Evolutionary conservation across 2,113 vertebrate genomes (phyloP).

Genomic region (Thermophis baileyi): DNA sequence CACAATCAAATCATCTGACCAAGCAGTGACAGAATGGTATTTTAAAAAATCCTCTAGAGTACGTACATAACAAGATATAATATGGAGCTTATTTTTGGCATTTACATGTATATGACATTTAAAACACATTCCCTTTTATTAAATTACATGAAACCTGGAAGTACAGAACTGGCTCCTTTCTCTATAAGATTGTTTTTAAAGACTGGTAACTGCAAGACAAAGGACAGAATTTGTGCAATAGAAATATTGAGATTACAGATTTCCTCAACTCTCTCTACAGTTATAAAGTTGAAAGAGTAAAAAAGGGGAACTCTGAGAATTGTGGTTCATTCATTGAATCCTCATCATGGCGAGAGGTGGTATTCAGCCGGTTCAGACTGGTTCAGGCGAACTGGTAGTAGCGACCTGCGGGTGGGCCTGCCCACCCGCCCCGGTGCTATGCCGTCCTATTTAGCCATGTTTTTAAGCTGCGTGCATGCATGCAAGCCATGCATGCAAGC

Average conservation of each 20-base stretch:
- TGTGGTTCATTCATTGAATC: neutral
- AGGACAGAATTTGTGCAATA: neutral
- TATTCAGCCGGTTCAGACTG: too few relatives aligned
- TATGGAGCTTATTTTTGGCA: neutral
- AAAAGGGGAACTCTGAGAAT: neutral
- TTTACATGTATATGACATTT: neutral
- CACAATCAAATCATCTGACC: neutral
- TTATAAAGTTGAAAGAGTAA: neutral
- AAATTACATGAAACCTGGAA: neutral
- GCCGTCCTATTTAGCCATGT: too few relatives aligned
- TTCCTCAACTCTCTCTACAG: neutral
- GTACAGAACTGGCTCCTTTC: neutral
- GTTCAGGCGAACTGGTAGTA: too few relatives aligned
- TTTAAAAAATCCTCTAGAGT: neutral
- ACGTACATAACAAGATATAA: neutral
- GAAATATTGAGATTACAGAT: neutral
- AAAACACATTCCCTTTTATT: neutral
- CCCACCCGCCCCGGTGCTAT: too few relatives aligned
- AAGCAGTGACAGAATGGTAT: neutral
- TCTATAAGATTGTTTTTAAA: neutral
- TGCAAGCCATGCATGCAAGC: too few relatives aligned
- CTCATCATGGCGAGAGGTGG: neutral
- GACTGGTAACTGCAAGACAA: neutral
- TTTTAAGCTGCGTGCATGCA: too few relatives aligned
- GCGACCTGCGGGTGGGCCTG: too few relatives aligned